A percentile compares a stretch with the other conserved stretches of the same genome.
Conservation (phyloP, 2,797 vertebrate genomes). For the Neoniphon sammara region DNA sequence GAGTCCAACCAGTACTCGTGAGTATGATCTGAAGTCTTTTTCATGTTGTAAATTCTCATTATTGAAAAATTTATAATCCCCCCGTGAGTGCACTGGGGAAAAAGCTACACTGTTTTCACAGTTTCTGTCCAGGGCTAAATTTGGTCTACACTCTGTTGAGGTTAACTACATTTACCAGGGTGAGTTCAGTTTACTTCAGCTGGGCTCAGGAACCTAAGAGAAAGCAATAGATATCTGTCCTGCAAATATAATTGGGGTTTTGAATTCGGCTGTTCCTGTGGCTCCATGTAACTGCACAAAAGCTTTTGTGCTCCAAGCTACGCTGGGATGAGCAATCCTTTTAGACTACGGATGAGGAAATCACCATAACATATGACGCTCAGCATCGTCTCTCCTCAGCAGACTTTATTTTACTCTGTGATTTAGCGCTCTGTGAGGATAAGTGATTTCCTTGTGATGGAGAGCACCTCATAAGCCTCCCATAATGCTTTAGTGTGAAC, state of each 20-base stretch:
- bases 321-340: slow-evolving; percentile 24
- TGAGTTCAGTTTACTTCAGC: slow-evolving; percentile 16
- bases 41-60: not conserved
- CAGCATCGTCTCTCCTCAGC: not conserved
- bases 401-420: slow-evolving; percentile 39
- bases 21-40: slow-evolving; percentile 72
- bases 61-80: not conserved
- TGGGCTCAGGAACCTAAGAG: slow-evolving; percentile 4
- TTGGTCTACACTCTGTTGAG: slow-evolving; percentile 2
- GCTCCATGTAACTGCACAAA: slow-evolving; percentile 1
- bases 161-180: not conserved
- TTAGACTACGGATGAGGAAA: slow-evolving; percentile 22
- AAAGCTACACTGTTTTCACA: not conserved
- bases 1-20: slow-evolving; percentile 95
- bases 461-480: slow-evolving; percentile 53
- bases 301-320: slow-evolving; percentile 13
- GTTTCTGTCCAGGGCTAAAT: slow-evolving; percentile 1
- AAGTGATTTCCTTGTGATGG: slow-evolving; percentile 65
- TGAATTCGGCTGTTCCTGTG: not conserved
- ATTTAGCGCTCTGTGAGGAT: slow-evolving; percentile 53
- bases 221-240: not conserved
- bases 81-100: not conserved
- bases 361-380: not conserved
- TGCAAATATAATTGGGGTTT: not conserved
- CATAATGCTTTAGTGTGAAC: slow-evolving; percentile 57